Conservation (phyloP, 2,888 invertebrate genomes). For the Myathropa florea region DNA sequence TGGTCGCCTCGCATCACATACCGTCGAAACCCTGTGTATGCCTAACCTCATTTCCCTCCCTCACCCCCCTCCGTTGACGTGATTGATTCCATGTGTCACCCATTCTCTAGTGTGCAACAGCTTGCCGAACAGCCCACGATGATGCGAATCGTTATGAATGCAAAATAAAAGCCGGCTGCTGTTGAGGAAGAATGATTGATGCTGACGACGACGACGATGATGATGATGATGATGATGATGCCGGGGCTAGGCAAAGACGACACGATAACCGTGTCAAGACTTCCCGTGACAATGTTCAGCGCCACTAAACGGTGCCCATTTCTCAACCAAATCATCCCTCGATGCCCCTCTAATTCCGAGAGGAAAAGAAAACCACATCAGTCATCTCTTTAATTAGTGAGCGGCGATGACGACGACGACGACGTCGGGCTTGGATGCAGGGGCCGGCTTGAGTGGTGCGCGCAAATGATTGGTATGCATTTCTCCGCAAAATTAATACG, state of each 20-base stretch:
- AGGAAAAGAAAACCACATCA: conserved; percentile 24
- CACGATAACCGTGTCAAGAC: conserved; percentile 57
- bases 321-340: too few species aligned
- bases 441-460: neutral
- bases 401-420: neutral
- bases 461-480: conserved; percentile 38
- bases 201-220: conserved; percentile 24
- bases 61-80: neutral
- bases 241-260: neutral
- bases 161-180: conserved; percentile 43
- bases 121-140: conserved; percentile 23
- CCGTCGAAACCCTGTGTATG: neutral
- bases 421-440: neutral
- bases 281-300: conserved; percentile 44
- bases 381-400: conserved; percentile 51
- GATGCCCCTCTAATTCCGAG: too few species aligned
- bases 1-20: neutral
- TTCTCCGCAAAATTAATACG: conserved; percentile 28
- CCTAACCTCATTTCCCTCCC: conserved; percentile 47
- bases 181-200: conserved; percentile 48
- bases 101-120: conserved; percentile 56
- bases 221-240: neutral
- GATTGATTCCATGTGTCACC: conserved; percentile 64
- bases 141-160: conserved; percentile 54
- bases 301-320: conserved; percentile 33